Evolutionary conservation across 2,113 vertebrate genomes (phyloP).

Genomic region (Mesocricetus auratus): DNA sequence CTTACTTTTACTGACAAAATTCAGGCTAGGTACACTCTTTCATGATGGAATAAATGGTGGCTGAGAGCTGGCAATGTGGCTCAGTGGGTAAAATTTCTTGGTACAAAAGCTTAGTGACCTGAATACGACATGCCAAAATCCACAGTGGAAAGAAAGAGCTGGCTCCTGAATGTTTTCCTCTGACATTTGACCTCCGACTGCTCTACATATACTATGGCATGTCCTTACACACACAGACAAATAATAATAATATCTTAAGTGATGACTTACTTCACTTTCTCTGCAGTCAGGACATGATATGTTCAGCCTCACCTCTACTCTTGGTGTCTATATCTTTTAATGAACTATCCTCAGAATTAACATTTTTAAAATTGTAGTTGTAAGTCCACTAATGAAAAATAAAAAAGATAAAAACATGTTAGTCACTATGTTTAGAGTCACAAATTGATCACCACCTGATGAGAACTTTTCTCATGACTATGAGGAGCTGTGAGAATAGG

Average conservation of each 20-base stretch:
- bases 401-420: conserved; percentile 66
- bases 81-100: background rate
- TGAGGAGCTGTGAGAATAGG: background rate
- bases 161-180: background rate
- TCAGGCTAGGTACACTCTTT: background rate
- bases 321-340: conserved; percentile 69
- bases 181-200: background rate
- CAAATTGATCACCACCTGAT: conserved; percentile 72
- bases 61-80: background rate
- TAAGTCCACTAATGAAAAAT: conserved; percentile 63
- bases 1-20: conserved; percentile 55
- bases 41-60: background rate
- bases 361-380: background rate
- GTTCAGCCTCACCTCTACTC: background rate
- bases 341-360: conserved; percentile 61
- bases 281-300: background rate
- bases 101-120: background rate
- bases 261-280: background rate
- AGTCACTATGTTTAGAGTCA: conserved; percentile 4
- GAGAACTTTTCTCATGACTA: background rate
- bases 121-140: background rate
- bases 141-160: background rate
- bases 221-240: background rate
- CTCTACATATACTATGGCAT: background rate
- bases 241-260: background rate